Percentiles rank a stretch among this genome's conserved stretches.
Conservation (phyloP, 1,140 invertebrate species). For the Cydia splendana region DNA sequence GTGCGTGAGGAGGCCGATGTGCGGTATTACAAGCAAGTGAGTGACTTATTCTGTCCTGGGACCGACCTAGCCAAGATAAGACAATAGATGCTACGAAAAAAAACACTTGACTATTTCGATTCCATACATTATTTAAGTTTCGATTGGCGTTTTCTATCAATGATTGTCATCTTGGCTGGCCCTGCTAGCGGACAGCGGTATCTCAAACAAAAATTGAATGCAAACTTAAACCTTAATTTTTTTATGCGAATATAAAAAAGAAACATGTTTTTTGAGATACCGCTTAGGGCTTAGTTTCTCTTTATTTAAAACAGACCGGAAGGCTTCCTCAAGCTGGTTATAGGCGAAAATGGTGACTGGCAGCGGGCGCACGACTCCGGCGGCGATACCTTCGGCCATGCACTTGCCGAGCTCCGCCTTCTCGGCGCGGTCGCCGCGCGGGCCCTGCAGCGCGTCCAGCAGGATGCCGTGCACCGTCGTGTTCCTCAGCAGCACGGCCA, state of each 20-base stretch:
- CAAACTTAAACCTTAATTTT: too few species aligned
- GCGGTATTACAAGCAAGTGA: not conserved
- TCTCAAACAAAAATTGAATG: too few species aligned
- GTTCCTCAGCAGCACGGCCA: conserved; percentile 97
- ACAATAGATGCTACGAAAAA: too few species aligned
- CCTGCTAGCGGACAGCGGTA: too few species aligned
- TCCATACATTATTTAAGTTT: too few species aligned
- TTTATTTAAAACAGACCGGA: conserved; percentile 77
- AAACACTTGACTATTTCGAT: too few species aligned
- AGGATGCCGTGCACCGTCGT: conserved; percentile 98
- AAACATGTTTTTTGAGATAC: too few species aligned
- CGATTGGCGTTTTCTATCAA: too few species aligned
- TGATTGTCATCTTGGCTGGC: too few species aligned
- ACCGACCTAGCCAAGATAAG: too few species aligned
- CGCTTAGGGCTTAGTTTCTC: too few species aligned
- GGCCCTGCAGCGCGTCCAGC: conserved; percentile 93
- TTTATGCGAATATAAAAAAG: too few species aligned
- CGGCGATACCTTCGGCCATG: conserved; percentile 89
- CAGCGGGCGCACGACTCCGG: conserved; percentile 92
- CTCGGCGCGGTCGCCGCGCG: conserved; percentile 82
- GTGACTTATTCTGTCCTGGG: not conserved
- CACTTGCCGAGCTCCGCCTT: conserved; percentile 88
- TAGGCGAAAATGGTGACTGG: conserved; percentile 90
- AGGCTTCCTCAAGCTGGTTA: conserved; percentile 94
- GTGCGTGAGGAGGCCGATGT: not conserved